Conservation (phyloP, 2,888 invertebrate species). For the Brachynemurus nebulosus region DNA sequence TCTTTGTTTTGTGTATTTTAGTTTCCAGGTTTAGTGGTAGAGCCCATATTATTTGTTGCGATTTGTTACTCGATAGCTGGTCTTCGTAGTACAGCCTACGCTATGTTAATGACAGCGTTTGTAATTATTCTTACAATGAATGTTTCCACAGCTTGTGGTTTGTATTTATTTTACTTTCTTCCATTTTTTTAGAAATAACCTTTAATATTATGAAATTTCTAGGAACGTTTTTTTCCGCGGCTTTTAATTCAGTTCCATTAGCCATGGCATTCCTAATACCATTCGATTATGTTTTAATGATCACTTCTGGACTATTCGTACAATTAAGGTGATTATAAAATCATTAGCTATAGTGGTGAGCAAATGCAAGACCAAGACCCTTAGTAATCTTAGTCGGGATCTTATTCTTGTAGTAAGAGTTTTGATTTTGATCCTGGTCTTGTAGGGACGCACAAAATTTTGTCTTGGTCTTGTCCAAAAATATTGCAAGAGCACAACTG, state of each 20-base stretch:
- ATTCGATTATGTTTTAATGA: constrained; percentile 74
- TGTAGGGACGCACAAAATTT: no score
- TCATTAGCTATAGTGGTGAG: no score
- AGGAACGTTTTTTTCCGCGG: constrained; percentile 76
- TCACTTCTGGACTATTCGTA: constrained; percentile 73
- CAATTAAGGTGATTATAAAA: constrained; percentile 75
- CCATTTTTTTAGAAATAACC: background rate
- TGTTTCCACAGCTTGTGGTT: constrained; percentile 77
- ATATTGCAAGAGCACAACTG: no score
- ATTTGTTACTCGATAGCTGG: constrained; percentile 83
- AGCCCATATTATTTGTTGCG: constrained; percentile 66
- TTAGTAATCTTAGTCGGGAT: no score
- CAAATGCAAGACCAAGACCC: no score
- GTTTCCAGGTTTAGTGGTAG: constrained; percentile 73
- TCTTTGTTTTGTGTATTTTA: no score
- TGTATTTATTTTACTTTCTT: constrained; percentile 22
- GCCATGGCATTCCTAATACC: constrained; percentile 77
- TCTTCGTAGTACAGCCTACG: constrained; percentile 49
- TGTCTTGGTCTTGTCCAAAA: no score
- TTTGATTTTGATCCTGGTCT: no score
- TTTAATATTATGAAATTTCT: no score
- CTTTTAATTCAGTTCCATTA: constrained; percentile 63
- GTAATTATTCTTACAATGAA: constrained; percentile 68
- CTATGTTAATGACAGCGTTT: constrained; percentile 54
- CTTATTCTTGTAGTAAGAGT: no score